Evolutionary conservation across 2,113 vertebrate species (phyloP), one percentile per base, ranked within the genome.

Genomic region (Entomyzon cyanotis): DNA sequence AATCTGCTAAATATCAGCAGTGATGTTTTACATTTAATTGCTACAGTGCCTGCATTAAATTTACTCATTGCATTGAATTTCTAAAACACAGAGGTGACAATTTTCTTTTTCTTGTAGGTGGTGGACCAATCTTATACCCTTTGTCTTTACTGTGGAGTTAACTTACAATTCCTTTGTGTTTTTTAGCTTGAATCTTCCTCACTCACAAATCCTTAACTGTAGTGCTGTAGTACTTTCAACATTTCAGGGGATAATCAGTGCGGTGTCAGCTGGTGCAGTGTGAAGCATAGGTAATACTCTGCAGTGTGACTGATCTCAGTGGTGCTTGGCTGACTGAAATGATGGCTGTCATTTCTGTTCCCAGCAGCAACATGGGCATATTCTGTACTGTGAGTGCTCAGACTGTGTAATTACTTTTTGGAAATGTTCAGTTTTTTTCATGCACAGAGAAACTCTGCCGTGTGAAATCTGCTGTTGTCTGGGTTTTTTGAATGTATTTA

Each of bases 261-360:
- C 2, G 1, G 50, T 39, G 63, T 64, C 79, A 71, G 74, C 60
- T 68, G 82, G 30, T 76, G 67, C 46, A 49, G 58, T 68, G 67
- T 62, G 85, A 76, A 83, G 65, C 77, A 50, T 1, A 89, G 79
- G 78, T 85, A 79, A 52, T 25, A 21, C n/a, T 84, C 84, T 65
- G 69, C 65, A 25, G 58, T 15, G 22, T 64, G 85, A 78, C 30
- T 87, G 62, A 75, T 91, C 30, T 91, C 47, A 37, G 44, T 56
- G 19, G 63, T 68, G 63, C 83, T 90, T 85, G 85, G 56, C 88
- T 90, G 79, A 42, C 88, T 90, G 19, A 58, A 73, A n/a, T 77
- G 90, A 92, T 83, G 85, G 70, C 92, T 96, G 94, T 94, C 94
- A 90, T 83, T 94, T 73, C 85, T 94, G 67, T 85, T 91, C 88